Evolutionary conservation across 2,888 invertebrate genomes (phyloP).

Genomic region (Plutella xylostella): DNA sequence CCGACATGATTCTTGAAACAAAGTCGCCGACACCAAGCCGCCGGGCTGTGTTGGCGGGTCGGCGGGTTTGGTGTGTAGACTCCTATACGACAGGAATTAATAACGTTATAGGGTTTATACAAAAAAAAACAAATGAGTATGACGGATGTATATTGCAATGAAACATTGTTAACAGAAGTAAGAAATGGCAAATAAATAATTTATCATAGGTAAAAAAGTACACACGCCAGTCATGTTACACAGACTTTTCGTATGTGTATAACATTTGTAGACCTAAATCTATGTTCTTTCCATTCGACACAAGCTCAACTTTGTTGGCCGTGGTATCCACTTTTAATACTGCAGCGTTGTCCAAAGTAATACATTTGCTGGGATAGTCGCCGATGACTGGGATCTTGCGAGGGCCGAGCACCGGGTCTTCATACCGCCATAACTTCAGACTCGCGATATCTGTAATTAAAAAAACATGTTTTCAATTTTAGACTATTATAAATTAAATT

Average conservation of each 20-base stretch:
- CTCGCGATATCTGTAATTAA: constrained; percentile 72
- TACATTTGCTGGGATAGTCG: constrained; percentile 74
- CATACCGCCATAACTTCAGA: constrained; percentile 81
- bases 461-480: too few species aligned
- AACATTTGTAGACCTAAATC: constrained; percentile 66
- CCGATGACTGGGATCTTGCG: constrained; percentile 79
- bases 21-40: too few species aligned
- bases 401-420: constrained; percentile 81
- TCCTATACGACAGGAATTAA: too few species aligned
- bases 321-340: constrained; percentile 64
- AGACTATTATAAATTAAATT: too few species aligned
- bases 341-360: constrained; percentile 49
- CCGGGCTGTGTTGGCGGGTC: too few species aligned
- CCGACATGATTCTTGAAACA: too few species aligned
- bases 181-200: constrained; percentile 23
- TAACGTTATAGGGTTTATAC: too few species aligned
- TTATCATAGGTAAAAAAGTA: constrained; percentile 16
- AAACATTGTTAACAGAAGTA: too few species aligned
- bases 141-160: too few species aligned
- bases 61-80: too few species aligned
- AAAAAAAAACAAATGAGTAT: too few species aligned
- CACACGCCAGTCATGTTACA: not conserved
- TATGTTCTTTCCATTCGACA: constrained; percentile 46
- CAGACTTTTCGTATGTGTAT: constrained; percentile 58
- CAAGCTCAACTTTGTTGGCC: constrained; percentile 49